A percentile compares a stretch with the other conserved stretches of the same genome.
phyloP scores from a whole-genome alignment of 2,797 vertebrate species.

The Distichodus sexfasciatus region DNA sequence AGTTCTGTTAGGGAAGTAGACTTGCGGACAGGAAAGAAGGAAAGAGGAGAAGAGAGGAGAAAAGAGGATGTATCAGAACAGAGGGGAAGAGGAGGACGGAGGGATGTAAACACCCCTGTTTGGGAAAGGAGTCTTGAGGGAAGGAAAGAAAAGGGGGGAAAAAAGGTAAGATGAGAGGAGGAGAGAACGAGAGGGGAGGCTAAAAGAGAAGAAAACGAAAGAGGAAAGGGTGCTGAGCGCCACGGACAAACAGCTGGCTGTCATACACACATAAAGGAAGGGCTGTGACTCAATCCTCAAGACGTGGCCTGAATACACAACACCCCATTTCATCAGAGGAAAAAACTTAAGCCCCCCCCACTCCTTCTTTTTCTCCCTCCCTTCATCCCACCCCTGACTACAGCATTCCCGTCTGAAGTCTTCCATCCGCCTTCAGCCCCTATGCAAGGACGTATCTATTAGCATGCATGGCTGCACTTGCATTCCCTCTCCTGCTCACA shows the following conservation, averaged over 20 bases:
- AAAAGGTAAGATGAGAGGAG: too few relatives aligned
- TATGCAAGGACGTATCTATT: slow-evolving; percentile 57
- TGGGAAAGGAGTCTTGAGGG: too few relatives aligned
- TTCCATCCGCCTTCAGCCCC: slow-evolving; percentile 44
- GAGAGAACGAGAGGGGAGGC: background rate
- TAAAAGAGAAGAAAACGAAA: background rate
- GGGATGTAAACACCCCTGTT: too few relatives aligned
- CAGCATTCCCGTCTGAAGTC: slow-evolving; percentile 34
- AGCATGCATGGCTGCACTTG: slow-evolving; percentile 48
- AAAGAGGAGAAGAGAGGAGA: too few relatives aligned
- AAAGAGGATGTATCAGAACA: too few relatives aligned
- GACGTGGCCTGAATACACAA: slow-evolving; percentile 70
- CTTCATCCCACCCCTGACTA: slow-evolving; percentile 49
- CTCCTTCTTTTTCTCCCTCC: slow-evolving; percentile 36
- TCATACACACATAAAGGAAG: slow-evolving; percentile 68
- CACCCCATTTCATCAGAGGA: slow-evolving; percentile 51
- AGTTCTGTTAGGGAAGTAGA: too few relatives aligned
- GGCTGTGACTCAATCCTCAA: slow-evolving; percentile 70
- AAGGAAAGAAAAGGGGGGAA: too few relatives aligned
- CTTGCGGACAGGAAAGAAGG: too few relatives aligned
- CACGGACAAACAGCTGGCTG: slow-evolving; percentile 41
- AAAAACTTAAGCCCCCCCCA: background rate
- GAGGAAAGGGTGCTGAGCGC: background rate
- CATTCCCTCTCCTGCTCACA: slow-evolving; percentile 47
- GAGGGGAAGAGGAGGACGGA: too few relatives aligned